Conservation (phyloP, 2,888 invertebrate species). For the Eilema griseolum region DNA sequence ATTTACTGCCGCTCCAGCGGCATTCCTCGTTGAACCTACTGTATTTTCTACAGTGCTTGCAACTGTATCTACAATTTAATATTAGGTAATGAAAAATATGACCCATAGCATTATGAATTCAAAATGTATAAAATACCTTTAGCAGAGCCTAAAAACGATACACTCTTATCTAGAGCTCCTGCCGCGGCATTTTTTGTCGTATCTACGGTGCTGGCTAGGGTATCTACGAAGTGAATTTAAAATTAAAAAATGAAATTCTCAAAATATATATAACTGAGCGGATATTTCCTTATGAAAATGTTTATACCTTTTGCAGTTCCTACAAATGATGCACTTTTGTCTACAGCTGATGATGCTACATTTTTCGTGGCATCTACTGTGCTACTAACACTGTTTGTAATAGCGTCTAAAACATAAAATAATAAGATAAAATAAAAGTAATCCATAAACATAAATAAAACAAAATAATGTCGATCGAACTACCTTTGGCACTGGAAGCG, state of each 20-base stretch:
- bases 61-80: conserved; percentile 66
- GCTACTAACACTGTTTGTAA: conserved; percentile 60
- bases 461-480: conserved; percentile 8
- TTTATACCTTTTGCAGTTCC: conserved; percentile 41
- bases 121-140: conserved; percentile 49
- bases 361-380: conserved; percentile 53
- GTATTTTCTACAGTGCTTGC: conserved; percentile 63
- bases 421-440: conserved; percentile 8
- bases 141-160: conserved; percentile 55
- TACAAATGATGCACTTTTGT: conserved; percentile 31
- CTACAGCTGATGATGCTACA: conserved; percentile 35
- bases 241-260: not conserved
- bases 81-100: conserved; percentile 3
- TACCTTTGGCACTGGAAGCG: conserved; percentile 66
- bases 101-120: not conserved
- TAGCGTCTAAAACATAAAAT: conserved; percentile 34
- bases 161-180: conserved; percentile 57
- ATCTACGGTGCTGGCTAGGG: conserved; percentile 56
- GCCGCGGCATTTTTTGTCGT: conserved; percentile 62
- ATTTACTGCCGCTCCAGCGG: conserved; percentile 63
- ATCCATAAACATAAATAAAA: not conserved
- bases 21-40: conserved; percentile 68
- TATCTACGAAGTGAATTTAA: not conserved
- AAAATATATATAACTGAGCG: not conserved
- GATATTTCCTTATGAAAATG: too few species aligned